These are phyloP conservation scores for Glandiceps talaboti DNA, from an alignment of 53 echinoderm and acorn worm species.

Conservation along the genomic window DNA sequence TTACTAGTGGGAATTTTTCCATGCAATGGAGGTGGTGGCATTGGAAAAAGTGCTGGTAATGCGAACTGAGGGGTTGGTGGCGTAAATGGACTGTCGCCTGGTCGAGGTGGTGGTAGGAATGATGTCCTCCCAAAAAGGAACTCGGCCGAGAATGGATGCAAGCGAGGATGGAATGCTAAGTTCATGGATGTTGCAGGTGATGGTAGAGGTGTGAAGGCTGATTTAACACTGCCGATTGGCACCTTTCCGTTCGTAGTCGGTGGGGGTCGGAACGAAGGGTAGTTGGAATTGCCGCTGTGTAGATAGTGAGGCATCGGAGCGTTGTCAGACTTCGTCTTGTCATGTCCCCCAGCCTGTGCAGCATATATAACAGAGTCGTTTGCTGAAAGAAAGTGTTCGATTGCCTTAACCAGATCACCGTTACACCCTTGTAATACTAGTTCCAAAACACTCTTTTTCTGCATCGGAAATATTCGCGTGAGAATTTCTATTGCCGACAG, in stretches of 20 bases:
- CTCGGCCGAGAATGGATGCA: constrained; percentile 65
- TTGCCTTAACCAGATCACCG: constrained; percentile 93
- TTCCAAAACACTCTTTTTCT: constrained; percentile 83
- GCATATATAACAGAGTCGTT: constrained; percentile 25
- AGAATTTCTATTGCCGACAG: constrained; percentile 90
- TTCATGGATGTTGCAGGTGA: constrained; percentile 59
- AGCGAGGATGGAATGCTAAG: constrained; percentile 73
- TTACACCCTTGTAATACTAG: constrained; percentile 94
- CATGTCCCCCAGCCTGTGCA: not conserved
- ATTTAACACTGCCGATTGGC: constrained; percentile 69
- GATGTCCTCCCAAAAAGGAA: constrained; percentile 79
- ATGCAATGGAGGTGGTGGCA: constrained; percentile 25
- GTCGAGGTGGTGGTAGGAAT: constrained; percentile 59
- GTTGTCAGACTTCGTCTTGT: not conserved
- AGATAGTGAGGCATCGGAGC: not conserved
- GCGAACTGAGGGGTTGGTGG: constrained; percentile 50
- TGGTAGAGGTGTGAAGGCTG: constrained; percentile 89
- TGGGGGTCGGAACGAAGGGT: constrained; percentile 42
- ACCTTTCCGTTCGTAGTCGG: constrained; percentile 23
- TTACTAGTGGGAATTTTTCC: constrained; percentile 52
- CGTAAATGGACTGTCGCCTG: constrained; percentile 47
- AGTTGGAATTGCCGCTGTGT: not conserved
- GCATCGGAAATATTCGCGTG: constrained; percentile 71
- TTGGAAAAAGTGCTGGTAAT: constrained; percentile 44
- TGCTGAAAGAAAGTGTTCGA: constrained; percentile 93